Conservation (phyloP, 2,888 invertebrate species). For the Euplagia quadripunctaria region DNA sequence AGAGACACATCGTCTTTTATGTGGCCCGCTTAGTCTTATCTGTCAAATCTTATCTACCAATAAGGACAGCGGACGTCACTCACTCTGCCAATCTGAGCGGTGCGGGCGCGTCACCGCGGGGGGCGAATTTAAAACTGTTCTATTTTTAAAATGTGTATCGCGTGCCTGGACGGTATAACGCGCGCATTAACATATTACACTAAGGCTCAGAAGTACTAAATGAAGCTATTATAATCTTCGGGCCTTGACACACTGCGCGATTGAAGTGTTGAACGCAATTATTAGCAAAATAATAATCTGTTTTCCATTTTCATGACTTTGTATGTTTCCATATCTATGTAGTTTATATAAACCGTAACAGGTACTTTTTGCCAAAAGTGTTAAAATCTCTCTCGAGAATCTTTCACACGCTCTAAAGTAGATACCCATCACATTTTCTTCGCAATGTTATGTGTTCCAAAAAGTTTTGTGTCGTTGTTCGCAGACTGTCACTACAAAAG, state of each 20-base stretch:
- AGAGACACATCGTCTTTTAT: slow-evolving; percentile 82
- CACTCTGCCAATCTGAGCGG: slow-evolving; percentile 83
- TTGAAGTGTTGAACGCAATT: slow-evolving; percentile 33
- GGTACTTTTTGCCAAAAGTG: slow-evolving; percentile 20
- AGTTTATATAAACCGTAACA: neutral
- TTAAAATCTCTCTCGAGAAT: slow-evolving; percentile 24
- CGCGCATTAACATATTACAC: slow-evolving; percentile 70
- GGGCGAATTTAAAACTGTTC: slow-evolving; percentile 79
- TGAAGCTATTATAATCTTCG: slow-evolving; percentile 71
- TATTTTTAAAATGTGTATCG: slow-evolving; percentile 76
- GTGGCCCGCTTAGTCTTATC: slow-evolving; percentile 81
- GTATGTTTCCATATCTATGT: neutral
- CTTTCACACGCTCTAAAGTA: slow-evolving; percentile 44
- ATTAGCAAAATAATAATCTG: slow-evolving; percentile 13
- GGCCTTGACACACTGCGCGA: slow-evolving; percentile 48
- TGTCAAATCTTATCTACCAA: slow-evolving; percentile 86
- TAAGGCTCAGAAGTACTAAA: slow-evolving; percentile 62
- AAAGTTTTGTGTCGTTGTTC: slow-evolving; percentile 30
- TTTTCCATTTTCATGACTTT: neutral
- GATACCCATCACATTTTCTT: slow-evolving; percentile 37
- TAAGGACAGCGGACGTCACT: slow-evolving; percentile 86
- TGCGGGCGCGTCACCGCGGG: slow-evolving; percentile 79
- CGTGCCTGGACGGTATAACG: slow-evolving; percentile 79
- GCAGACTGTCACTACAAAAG: slow-evolving; percentile 35
- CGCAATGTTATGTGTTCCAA: slow-evolving; percentile 36